phyloP scores from a whole-genome alignment of 2,888 invertebrate species.

The Kryphioiulus occultus region DNA sequence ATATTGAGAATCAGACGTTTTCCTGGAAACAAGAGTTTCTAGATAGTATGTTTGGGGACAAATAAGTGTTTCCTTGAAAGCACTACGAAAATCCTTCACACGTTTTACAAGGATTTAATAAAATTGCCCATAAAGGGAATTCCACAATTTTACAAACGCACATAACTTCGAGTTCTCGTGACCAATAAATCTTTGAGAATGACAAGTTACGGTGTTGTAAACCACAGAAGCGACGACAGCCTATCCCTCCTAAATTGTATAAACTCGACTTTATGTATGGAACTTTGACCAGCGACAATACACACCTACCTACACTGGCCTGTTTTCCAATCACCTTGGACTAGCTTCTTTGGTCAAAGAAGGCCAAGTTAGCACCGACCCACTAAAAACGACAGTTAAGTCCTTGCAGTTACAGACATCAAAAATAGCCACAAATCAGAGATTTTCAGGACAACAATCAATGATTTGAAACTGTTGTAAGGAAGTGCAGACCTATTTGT shows the following conservation, averaged over 20 bases:
- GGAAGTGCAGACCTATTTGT: no score
- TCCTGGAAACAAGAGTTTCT: constrained; percentile 4
- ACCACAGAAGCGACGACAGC: neutral
- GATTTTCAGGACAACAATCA: neutral
- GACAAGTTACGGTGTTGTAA: neutral
- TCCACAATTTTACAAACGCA: neutral
- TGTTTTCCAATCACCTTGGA: constrained; percentile 11
- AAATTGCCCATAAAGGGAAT: neutral
- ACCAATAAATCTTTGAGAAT: neutral
- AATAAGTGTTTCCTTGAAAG: neutral
- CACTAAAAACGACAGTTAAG: neutral
- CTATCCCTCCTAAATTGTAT: neutral
- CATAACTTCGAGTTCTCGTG: neutral
- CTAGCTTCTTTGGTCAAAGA: constrained; percentile 10
- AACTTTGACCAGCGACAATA: neutral
- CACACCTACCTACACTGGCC: neutral
- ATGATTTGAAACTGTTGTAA: no score
- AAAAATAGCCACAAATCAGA: neutral
- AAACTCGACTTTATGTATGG: neutral
- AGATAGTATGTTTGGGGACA: neutral
- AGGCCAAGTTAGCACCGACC: neutral
- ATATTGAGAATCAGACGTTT: neutral
- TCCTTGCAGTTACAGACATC: neutral
- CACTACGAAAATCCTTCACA: neutral
- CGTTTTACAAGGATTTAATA: neutral